Conservation (phyloP, 64 coral and sea anemone species). For the Actinia equina region DNA sequence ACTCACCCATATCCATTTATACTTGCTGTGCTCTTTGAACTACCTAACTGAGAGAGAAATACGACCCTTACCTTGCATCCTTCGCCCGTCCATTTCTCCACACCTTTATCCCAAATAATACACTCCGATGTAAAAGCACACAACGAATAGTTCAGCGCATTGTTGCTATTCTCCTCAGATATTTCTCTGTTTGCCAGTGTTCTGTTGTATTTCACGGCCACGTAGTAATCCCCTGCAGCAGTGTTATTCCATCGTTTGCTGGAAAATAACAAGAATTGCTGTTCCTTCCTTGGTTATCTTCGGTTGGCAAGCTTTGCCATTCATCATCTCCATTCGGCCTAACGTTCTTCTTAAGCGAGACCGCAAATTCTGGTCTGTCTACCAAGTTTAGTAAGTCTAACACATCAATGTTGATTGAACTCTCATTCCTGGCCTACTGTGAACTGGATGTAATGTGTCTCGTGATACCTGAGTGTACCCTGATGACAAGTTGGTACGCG, state of each 20-base stretch:
- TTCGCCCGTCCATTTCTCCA: constrained; percentile 18
- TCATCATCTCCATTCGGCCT: background rate
- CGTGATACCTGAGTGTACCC: constrained; percentile 4
- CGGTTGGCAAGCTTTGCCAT: background rate
- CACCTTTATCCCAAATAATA: constrained; percentile 19
- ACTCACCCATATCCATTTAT: no score
- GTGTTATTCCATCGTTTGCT: constrained; percentile 10
- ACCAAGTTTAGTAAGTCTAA: background rate
- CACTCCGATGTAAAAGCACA: constrained; percentile 47
- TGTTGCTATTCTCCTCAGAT: constrained; percentile 14
- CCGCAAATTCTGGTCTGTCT: constrained; percentile 11
- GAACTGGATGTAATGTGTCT: constrained; percentile 29
- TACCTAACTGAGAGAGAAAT: background rate
- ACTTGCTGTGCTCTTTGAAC: background rate
- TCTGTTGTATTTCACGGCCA: constrained; percentile 33
- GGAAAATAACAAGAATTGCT: constrained; percentile 1
- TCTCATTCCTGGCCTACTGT: constrained; percentile 14
- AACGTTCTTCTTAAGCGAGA: constrained; percentile 17
- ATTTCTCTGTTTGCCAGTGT: background rate
- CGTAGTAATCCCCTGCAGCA: constrained; percentile 39
- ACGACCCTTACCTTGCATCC: constrained; percentile 35
- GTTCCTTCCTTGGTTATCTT: background rate
- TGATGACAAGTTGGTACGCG: background rate
- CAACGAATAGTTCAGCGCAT: constrained; percentile 24
- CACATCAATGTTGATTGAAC: constrained; percentile 38